Percentiles rank a stretch among this genome's conserved stretches.
phyloP scores from a whole-genome alignment of 2,113 vertebrate species.

The Amblyopsis rosae region DNA sequence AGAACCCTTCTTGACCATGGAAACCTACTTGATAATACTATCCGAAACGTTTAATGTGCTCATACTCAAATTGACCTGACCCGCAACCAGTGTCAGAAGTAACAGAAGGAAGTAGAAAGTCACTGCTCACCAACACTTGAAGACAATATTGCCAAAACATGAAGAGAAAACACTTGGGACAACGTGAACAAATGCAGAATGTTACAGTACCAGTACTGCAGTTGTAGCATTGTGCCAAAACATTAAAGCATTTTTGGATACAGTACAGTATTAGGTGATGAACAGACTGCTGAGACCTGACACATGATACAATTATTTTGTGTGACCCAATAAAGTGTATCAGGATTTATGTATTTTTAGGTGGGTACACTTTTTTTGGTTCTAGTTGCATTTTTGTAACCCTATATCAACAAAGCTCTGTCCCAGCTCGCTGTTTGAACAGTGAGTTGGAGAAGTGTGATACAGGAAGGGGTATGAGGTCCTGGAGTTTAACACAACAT shows the following conservation, averaged over 20 bases:
- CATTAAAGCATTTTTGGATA: slow-evolving; percentile 26
- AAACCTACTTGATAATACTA: neutral
- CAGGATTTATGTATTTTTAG: too few relatives aligned
- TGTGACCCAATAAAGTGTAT: neutral
- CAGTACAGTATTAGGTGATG: slow-evolving; percentile 4
- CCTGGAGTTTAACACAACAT: too few relatives aligned
- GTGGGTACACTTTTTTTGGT: too few relatives aligned
- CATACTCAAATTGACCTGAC: neutral
- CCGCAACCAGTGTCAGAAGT: too few relatives aligned
- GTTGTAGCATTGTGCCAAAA: neutral
- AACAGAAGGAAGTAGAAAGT: too few relatives aligned
- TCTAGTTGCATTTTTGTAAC: too few relatives aligned
- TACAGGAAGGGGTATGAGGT: too few relatives aligned
- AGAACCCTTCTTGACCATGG: neutral
- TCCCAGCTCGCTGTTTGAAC: too few relatives aligned
- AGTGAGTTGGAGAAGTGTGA: too few relatives aligned
- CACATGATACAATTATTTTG: neutral
- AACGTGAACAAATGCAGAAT: neutral
- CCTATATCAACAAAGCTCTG: too few relatives aligned
- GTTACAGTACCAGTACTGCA: neutral
- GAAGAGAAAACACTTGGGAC: neutral
- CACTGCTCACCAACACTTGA: neutral
- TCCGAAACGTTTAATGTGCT: neutral
- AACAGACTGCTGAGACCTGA: neutral
- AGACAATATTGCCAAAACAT: neutral